Conservation (phyloP, 2,113 vertebrate genomes). For the Sturnus vulgaris region DNA sequence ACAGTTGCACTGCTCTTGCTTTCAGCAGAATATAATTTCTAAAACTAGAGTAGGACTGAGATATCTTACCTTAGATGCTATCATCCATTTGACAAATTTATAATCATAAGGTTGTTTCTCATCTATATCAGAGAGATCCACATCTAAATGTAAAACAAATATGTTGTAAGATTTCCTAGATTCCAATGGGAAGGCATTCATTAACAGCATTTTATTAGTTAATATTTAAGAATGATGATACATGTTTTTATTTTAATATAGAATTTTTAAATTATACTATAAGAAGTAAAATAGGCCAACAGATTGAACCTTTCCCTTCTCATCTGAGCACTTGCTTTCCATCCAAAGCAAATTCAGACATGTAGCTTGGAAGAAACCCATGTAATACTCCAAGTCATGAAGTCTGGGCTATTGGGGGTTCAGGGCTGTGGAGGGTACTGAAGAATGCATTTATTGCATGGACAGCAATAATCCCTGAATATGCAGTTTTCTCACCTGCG, state of each 20-base stretch:
- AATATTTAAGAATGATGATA: neutral
- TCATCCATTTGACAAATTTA: conserved; percentile 97
- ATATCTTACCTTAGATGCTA: conserved; percentile 85
- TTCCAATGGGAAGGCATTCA: neutral
- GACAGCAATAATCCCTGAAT: neutral
- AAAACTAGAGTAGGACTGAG: neutral
- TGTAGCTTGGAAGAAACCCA: neutral
- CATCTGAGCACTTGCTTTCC: neutral
- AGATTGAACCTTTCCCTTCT: neutral
- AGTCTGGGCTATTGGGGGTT: neutral
- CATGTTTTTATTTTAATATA: neutral
- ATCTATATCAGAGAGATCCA: conserved; percentile 81
- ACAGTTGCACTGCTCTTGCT: neutral
- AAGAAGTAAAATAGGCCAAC: neutral
- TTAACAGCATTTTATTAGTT: neutral
- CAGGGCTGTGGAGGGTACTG: neutral
- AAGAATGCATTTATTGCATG: neutral
- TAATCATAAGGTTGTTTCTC: conserved; percentile 87
- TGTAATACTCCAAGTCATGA: neutral
- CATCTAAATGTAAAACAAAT: conserved; percentile 70
- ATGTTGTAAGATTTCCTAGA: neutral
- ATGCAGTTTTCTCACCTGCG: neutral
- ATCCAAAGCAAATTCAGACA: neutral
- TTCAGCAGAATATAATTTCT: neutral
- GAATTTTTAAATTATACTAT: neutral